A percentile compares a stretch with the other conserved stretches of the same genome.
Conservation (phyloP, 2,888 invertebrate species). For the Taenaris catops region DNA sequence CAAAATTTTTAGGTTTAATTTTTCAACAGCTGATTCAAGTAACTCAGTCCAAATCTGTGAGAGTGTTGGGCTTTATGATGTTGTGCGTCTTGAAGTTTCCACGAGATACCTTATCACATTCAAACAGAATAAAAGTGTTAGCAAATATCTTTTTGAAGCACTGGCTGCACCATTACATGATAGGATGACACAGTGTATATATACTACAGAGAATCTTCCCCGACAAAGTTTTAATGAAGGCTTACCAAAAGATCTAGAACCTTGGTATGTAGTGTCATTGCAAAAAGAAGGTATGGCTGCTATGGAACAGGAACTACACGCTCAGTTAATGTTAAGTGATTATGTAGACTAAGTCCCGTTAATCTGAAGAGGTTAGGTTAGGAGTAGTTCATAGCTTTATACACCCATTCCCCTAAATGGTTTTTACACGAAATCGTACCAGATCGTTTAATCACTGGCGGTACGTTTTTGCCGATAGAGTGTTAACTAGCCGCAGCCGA, state of each 20-base stretch:
- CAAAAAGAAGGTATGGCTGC: conserved; percentile 87
- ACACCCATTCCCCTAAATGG: too few species aligned
- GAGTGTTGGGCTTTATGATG: conserved; percentile 87
- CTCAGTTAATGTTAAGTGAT: too few species aligned
- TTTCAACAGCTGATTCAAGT: conserved; percentile 97
- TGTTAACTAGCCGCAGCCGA: too few species aligned
- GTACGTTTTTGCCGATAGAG: too few species aligned
- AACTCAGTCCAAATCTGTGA: conserved; percentile 97
- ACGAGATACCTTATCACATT: conserved; percentile 86
- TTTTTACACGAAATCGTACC: too few species aligned
- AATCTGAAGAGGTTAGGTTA: too few species aligned
- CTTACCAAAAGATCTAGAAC: conserved; percentile 81
- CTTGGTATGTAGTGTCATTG: conserved; percentile 93
- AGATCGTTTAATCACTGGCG: too few species aligned
- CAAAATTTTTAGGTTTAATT: conserved; percentile 86
- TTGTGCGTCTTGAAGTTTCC: conserved; percentile 91
- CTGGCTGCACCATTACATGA: conserved; percentile 87
- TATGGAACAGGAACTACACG: conserved; percentile 88
- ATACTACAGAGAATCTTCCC: conserved; percentile 83
- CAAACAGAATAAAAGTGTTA: conserved; percentile 44
- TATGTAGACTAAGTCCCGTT: too few species aligned
- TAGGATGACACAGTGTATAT: conserved; percentile 95
- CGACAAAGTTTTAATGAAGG: conserved; percentile 84
- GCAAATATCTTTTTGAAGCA: conserved; percentile 51
- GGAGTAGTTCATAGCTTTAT: too few species aligned